Base-by-base conservation (phyloP, 2,888 invertebrate genomes). In the Stenodema calcarata region DNA sequence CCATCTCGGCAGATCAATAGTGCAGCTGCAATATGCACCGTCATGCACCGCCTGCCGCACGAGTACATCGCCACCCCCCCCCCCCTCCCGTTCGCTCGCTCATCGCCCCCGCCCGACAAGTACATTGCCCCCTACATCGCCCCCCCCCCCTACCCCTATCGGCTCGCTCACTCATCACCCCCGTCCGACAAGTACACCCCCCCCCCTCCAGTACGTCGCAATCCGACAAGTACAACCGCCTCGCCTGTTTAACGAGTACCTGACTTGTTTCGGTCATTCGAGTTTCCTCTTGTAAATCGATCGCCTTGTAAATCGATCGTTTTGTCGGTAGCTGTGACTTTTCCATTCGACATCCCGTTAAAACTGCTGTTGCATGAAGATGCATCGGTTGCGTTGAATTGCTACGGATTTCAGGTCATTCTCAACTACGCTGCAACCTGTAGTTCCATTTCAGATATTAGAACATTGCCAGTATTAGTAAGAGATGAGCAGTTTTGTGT, bases 11-110 rank as follows among this genome's bases (percentile, higher is more conserved):
- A 42, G 78, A 86, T 86, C 76, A 76, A 78, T 78, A 76, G 86
- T 86, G 86, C 86, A 86, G 69, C 86, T 86, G 86, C 86, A 86
- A 86, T 86, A 86, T 86, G 86, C 86, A 86, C 86, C 76, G 78
- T 78, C 78, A 78, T 86, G 78, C 76, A 86, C 78, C 84, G 23
- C 73, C 82, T 69, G 28, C n/a, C 83, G 42, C 27, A 44, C 18
- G 69, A 18, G 41, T 23, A 23, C 44, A 23, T 76, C 9, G 16
- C 41, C 18, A 14, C 41, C 41, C 41, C 18, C 7, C 41, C 1
- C 41, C 35, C 12, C n/a, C 41, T 2, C 41, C 41, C 4, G 41
- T 0, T 16, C n/a, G 14, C 9, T 41, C 6, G 0, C 14, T 9
- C 14, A 14, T 41, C 14, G 11, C 18, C 41, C 12, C 75, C n/a